phyloP scores from a whole-genome alignment of 2,888 invertebrate genomes.

The Synergus itoensis region DNA sequence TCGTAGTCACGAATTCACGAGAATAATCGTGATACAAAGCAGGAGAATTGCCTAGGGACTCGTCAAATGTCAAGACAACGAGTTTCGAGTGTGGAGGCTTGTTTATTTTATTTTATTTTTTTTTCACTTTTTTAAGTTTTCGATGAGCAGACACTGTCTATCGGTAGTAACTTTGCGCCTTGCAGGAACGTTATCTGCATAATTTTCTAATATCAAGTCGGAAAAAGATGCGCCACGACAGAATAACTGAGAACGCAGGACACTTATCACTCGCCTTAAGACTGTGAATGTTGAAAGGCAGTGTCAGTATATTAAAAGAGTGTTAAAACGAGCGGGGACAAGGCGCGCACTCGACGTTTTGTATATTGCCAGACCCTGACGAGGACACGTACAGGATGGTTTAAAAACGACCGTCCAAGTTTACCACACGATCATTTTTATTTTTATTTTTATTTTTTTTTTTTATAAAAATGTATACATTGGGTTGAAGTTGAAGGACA shows the following conservation, averaged over 20 bases:
- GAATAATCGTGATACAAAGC: not conserved
- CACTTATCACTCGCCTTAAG: conserved; percentile 55
- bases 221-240: conserved; percentile 51
- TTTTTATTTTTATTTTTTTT: too few relatives aligned
- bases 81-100: not conserved
- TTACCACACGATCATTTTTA: not conserved
- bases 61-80: conserved; percentile 19
- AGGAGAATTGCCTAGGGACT: not conserved
- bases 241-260: conserved; percentile 45
- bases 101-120: conserved; percentile 24
- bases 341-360: conserved; percentile 51
- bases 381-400: conserved; percentile 49
- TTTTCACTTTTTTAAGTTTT: not conserved
- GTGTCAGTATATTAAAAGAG: conserved; percentile 57
- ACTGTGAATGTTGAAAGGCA: conserved; percentile 54
- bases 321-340: conserved; percentile 53
- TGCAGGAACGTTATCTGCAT: conserved; percentile 54
- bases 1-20: not conserved
- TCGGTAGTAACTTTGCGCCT: conserved; percentile 55
- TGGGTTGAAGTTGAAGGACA: too few relatives aligned
- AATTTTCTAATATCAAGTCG: conserved; percentile 58
- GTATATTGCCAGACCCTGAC: conserved; percentile 50
- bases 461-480: too few relatives aligned
- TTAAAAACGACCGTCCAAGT: conserved; percentile 46
- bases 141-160: conserved; percentile 49